Conservation (phyloP, 2,797 vertebrate genomes). For the Pagetopsis macropterus region DNA sequence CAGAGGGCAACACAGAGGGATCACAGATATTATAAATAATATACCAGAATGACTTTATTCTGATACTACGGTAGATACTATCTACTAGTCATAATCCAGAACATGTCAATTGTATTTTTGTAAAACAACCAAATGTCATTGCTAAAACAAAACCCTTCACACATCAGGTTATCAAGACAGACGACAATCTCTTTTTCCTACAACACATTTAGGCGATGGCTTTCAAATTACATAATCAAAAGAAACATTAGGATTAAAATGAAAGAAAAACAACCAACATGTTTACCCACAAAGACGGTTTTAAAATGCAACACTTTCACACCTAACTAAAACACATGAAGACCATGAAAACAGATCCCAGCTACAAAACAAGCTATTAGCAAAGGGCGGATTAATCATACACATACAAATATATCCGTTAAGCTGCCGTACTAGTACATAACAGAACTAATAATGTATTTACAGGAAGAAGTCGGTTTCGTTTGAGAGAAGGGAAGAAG, state of each 20-base stretch:
- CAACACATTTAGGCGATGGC: background rate
- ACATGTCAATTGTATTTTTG: background rate
- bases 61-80: background rate
- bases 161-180: conserved; percentile 2
- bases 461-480: conserved; percentile 34
- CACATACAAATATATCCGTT: conserved; percentile 39
- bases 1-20: background rate
- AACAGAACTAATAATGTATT: conserved; percentile 40
- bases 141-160: background rate
- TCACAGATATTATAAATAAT: background rate
- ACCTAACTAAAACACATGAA: conserved; percentile 21
- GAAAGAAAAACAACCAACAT: background rate
- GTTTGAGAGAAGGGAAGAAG: background rate
- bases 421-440: conserved; percentile 66
- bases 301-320: conserved; percentile 6
- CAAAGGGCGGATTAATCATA: conserved; percentile 25
- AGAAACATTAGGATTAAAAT: background rate
- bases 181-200: background rate
- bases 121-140: background rate
- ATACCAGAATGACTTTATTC: background rate
- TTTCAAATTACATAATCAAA: conserved; percentile 2
- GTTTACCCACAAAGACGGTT: background rate
- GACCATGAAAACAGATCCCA: conserved; percentile 15
- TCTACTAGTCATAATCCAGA: background rate
- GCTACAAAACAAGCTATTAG: conserved; percentile 38